These are phyloP conservation scores for Lymantria dispar DNA, from an alignment of 2,888 invertebrate genomes.

Conservation along the genomic window DNA sequence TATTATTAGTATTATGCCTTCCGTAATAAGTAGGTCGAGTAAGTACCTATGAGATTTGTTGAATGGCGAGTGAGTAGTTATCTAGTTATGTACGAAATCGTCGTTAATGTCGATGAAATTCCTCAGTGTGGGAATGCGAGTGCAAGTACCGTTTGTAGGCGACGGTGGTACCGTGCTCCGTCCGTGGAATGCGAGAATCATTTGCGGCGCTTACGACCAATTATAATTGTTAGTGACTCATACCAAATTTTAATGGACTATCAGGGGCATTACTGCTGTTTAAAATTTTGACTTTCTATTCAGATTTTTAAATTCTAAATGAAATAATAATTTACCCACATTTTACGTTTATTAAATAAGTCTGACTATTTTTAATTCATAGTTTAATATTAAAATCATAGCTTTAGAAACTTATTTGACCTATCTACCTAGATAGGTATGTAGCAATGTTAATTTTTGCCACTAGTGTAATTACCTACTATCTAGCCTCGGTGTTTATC, in stretches of 20 bases:
- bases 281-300: conserved; percentile 1
- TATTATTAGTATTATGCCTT: too few relatives aligned
- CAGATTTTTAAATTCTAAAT: neutral
- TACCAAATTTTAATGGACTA: conserved; percentile 50
- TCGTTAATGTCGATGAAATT: conserved; percentile 60
- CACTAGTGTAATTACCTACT: neutral
- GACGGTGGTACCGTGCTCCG: conserved; percentile 51
- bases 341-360: too few relatives aligned
- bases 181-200: conserved; percentile 76
- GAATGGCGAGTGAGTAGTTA: neutral
- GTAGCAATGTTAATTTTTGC: neutral
- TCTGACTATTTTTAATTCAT: too few relatives aligned
- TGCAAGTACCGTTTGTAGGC: conserved; percentile 77
- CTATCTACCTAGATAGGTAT: neutral
- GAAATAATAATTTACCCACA: too few relatives aligned
- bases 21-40: neutral
- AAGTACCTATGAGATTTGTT: neutral
- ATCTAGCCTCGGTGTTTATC: conserved; percentile 27
- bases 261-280: neutral
- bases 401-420: too few relatives aligned
- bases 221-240: conserved; percentile 64
- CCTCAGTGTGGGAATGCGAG: conserved; percentile 77
- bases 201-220: conserved; percentile 61
- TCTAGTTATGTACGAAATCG: conserved; percentile 8
- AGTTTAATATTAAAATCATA: neutral